phyloP scores from a whole-genome alignment of 2,113 vertebrate species.

The Eublepharis macularius region DNA sequence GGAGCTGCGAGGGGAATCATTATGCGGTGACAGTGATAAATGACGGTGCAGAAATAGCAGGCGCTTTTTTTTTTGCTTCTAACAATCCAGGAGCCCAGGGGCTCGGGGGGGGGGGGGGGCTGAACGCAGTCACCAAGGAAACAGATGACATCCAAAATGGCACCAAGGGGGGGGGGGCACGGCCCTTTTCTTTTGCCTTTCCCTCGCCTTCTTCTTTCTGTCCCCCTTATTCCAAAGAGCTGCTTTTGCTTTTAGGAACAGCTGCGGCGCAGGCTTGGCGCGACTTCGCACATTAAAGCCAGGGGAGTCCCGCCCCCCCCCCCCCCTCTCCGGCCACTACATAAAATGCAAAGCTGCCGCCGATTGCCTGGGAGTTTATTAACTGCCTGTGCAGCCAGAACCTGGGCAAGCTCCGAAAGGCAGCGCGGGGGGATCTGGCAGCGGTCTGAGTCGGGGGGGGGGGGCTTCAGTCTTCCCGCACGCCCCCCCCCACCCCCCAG shows the following conservation, averaged over 20 bases:
- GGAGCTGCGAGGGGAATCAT: slow-evolving; percentile 98
- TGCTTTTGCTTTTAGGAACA: slow-evolving; percentile 84
- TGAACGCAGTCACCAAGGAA: slow-evolving; percentile 94
- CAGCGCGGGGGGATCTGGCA: too few relatives aligned
- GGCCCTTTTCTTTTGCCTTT: slow-evolving; percentile 80
- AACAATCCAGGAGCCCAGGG: slow-evolving; percentile 92
- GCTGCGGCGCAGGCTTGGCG: slow-evolving; percentile 81
- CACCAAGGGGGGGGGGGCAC: slow-evolving; percentile 80
- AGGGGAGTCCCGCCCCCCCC: slow-evolving; percentile 35
- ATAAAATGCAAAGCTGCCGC: slow-evolving; percentile 61
- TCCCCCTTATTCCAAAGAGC: slow-evolving; percentile 70
- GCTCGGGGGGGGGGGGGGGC: slow-evolving; percentile 74
- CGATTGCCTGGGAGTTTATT: slow-evolving; percentile 41
- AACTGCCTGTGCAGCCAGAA: slow-evolving; percentile 48
- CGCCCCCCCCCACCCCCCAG: too few relatives aligned
- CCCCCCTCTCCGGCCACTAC: slow-evolving; percentile 42
- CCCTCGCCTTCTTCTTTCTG: slow-evolving; percentile 56
- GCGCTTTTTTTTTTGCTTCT: slow-evolving; percentile 59
- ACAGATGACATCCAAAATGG: slow-evolving; percentile 98
- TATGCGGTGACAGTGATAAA: slow-evolving; percentile 99
- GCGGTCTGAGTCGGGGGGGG: not conserved
- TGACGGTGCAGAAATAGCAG: slow-evolving; percentile 95
- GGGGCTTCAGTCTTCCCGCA: not conserved
- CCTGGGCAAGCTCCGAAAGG: not conserved
- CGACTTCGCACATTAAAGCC: slow-evolving; percentile 70